Conservation (phyloP, 2,113 vertebrate genomes). For the Sterrhoptilus dennistouni region DNA sequence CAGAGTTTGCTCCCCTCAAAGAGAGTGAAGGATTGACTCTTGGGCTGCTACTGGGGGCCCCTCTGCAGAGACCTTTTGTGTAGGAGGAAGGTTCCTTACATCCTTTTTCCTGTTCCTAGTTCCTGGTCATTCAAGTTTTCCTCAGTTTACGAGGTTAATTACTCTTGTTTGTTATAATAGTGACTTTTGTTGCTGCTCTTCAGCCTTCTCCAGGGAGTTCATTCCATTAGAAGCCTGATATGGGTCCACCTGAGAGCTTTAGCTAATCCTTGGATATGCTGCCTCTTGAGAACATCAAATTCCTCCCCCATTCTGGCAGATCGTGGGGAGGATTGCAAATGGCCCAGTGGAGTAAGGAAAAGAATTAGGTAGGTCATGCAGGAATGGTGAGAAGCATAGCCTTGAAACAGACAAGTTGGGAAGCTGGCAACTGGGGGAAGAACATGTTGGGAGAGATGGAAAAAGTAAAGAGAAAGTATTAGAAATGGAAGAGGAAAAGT, state of each 20-base stretch:
- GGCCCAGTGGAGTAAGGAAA: neutral
- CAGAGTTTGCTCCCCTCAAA: neutral
- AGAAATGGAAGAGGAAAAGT: neutral
- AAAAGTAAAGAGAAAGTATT: neutral
- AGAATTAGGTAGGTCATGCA: neutral
- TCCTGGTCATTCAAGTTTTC: neutral
- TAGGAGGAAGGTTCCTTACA: neutral
- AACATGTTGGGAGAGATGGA: neutral
- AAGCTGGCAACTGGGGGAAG: neutral
- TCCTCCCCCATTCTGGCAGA: neutral
- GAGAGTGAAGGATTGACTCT: neutral
- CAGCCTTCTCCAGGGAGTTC: neutral
- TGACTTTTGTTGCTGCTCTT: neutral
- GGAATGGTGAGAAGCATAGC: neutral
- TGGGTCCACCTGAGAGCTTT: neutral
- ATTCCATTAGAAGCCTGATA: neutral
- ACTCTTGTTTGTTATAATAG: neutral
- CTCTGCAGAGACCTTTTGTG: neutral
- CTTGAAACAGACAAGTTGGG: neutral
- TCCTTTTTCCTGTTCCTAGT: neutral
- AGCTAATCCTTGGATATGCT: neutral
- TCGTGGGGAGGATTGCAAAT: neutral
- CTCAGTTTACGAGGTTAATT: neutral
- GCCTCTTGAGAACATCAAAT: neutral
- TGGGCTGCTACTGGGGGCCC: neutral